phyloP scores from a whole-genome alignment of 2,797 vertebrate genomes.

The Microctenopoma stevenorrisi region DNA sequence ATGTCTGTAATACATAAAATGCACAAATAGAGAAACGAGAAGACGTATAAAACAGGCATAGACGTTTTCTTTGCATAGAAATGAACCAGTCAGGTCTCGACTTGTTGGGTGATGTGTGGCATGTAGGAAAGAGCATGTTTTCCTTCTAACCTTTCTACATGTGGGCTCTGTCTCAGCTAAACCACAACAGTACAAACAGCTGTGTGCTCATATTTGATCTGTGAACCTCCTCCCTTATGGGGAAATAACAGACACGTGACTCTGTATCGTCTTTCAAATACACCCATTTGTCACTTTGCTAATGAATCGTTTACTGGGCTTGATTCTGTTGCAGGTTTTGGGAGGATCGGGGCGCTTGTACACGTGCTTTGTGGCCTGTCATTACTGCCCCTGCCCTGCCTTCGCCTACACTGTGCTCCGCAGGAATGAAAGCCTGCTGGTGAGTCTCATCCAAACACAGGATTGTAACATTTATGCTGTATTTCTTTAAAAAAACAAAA shows the following conservation, averaged over 20 bases:
- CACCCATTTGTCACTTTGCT: slow-evolving; percentile 7
- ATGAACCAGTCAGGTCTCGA: slow-evolving; percentile 17
- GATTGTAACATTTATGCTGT: not conserved
- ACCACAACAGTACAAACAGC: not conserved
- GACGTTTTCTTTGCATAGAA: no score
- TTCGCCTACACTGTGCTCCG: slow-evolving; percentile 90
- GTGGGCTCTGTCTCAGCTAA: not conserved
- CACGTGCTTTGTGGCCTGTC: slow-evolving; percentile 91
- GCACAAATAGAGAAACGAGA: not conserved
- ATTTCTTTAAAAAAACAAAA: not conserved
- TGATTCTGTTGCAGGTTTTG: slow-evolving; percentile 83
- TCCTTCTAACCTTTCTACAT: slow-evolving; percentile 16
- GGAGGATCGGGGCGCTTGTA: slow-evolving; percentile 91
- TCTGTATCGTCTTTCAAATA: not conserved
- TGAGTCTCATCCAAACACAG: slow-evolving; percentile 74
- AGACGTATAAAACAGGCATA: not conserved
- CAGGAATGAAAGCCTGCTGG: slow-evolving; percentile 89
- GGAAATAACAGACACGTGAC: not conserved
- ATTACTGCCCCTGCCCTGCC: slow-evolving; percentile 93
- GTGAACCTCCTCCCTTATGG: not conserved
- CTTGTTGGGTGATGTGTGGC: not conserved
- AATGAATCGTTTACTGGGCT: slow-evolving; percentile 10
- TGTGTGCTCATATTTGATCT: not conserved
- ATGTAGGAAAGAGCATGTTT: slow-evolving; percentile 23
- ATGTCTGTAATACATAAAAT: not conserved